Evolutionary conservation across 2,113 vertebrate species (phyloP).

Genomic region (Oreochromis tanganicae): DNA sequence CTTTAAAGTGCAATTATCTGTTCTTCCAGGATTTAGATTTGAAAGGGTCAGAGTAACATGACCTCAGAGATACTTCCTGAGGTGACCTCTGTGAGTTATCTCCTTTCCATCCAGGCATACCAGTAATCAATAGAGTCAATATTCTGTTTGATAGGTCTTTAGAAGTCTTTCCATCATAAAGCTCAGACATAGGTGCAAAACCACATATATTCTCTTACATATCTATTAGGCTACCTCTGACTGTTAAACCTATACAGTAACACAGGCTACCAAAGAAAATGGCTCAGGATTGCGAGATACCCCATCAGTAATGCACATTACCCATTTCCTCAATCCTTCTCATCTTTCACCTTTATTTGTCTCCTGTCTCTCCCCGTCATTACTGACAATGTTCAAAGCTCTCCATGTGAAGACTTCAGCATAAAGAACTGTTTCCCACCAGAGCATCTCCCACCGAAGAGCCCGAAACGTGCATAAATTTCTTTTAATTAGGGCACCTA

Average conservation of each 20-base stretch:
- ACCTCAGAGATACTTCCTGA: conserved; percentile 42
- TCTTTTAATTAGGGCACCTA: conserved; percentile 57
- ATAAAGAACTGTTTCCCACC: conserved; percentile 52
- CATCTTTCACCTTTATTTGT: conserved; percentile 31
- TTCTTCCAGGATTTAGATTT: neutral
- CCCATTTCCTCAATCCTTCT: conserved; percentile 24
- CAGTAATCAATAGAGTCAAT: conserved; percentile 63
- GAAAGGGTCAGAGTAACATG: conserved; percentile 34
- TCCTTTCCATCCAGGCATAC: conserved; percentile 23
- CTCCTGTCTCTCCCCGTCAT: conserved; percentile 20
- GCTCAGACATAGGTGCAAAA: neutral
- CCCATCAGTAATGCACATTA: conserved; percentile 10
- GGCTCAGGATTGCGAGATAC: neutral
- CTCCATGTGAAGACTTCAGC: conserved; percentile 35
- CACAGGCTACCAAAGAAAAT: conserved; percentile 6
- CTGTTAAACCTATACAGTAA: conserved; percentile 14
- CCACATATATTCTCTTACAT: neutral
- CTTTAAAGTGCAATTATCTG: neutral
- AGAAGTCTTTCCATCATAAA: neutral
- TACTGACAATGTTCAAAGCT: conserved; percentile 53
- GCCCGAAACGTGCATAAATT: conserved; percentile 46
- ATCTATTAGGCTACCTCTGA: conserved; percentile 11
- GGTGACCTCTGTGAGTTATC: conserved; percentile 41
- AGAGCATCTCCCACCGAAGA: conserved; percentile 28
- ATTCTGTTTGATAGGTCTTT: neutral